Evolutionary conservation across 2,113 vertebrate species (phyloP).

Genomic region (Capra hircus): DNA sequence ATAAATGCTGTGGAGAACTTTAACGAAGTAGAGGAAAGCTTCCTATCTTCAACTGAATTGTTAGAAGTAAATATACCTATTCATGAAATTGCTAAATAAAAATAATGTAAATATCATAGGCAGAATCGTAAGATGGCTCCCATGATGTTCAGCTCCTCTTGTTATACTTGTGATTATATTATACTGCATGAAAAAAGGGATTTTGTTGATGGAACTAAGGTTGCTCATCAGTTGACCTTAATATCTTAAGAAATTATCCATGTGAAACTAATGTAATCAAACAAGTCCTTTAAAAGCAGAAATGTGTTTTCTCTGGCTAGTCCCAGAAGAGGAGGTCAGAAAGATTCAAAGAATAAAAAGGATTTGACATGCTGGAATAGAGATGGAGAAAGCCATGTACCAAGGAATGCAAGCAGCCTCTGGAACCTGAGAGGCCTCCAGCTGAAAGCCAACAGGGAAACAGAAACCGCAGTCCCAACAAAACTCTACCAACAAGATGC

Average conservation of each 20-base stretch:
- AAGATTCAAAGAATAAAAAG: neutral
- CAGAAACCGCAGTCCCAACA: neutral
- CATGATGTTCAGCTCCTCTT: neutral
- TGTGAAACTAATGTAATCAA: neutral
- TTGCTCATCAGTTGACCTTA: neutral
- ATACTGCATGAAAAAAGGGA: neutral
- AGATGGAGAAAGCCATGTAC: neutral
- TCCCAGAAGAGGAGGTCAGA: neutral
- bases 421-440: neutral
- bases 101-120: neutral
- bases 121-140: neutral
- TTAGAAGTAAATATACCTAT: neutral
- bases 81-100: neutral
- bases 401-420: neutral
- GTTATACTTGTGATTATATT: neutral
- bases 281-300: neutral
- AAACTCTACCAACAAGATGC: neutral
- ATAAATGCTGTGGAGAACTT: neutral
- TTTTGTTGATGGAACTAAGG: neutral
- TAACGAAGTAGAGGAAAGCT: neutral
- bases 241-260: neutral
- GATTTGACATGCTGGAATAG: neutral
- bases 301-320: neutral
- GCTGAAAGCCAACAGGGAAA: neutral
- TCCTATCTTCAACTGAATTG: neutral